Evolutionary conservation across 2,888 invertebrate species (phyloP).

Genomic region (Sarcophaga caerulescens): DNA sequence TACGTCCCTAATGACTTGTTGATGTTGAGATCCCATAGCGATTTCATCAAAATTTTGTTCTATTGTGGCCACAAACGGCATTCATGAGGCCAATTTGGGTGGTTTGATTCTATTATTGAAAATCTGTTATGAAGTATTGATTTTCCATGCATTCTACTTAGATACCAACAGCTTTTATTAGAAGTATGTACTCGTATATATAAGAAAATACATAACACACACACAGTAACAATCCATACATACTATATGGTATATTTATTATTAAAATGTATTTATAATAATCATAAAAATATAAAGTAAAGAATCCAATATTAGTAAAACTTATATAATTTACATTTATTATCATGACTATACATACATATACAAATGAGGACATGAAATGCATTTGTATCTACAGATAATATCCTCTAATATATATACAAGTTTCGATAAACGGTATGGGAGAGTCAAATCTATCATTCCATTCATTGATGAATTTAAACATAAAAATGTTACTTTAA

Average conservation of each 20-base stretch:
- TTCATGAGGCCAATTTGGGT: too few relatives aligned
- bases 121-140: too few relatives aligned
- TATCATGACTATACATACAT: constrained; percentile 25
- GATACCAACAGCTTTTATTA: not conserved
- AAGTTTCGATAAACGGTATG: not conserved
- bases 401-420: not conserved
- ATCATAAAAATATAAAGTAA: constrained; percentile 17
- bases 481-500: too few relatives aligned
- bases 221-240: not conserved
- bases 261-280: constrained; percentile 47
- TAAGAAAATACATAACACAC: not conserved
- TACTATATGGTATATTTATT: not conserved
- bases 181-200: not conserved
- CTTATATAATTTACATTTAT: constrained; percentile 52
- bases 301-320: constrained; percentile 48
- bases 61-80: too few relatives aligned
- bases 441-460: too few relatives aligned
- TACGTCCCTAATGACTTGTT: too few relatives aligned
- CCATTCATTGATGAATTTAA: too few relatives aligned
- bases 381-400: not conserved
- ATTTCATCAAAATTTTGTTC: too few relatives aligned
- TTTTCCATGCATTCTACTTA: too few relatives aligned
- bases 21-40: too few relatives aligned
- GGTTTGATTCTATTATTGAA: too few relatives aligned
- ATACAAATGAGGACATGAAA: constrained; percentile 7